Base-by-base conservation (phyloP, 2,888 invertebrate genomes). In the Agrypnus murinus region DNA sequence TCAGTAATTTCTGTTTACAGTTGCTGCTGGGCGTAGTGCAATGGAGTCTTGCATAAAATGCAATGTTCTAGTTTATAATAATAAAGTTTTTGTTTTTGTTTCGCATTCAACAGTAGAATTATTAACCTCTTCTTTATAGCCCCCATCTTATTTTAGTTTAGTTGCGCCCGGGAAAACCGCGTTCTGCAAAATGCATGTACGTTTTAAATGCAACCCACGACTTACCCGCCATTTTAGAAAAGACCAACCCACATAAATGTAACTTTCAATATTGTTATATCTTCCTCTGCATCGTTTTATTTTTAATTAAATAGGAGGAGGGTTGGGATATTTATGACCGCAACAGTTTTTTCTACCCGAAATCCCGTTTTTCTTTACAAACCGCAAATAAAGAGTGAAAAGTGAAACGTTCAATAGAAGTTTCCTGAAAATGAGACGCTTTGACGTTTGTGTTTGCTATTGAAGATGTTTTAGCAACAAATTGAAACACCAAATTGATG, bases 121-220 rank as follows among this genome's bases (percentile, higher is more conserved):
- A 40, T 40, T 40, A 40, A 40, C 40, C n/a, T 40, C 40, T 10
- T 12, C 40, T 40, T 40, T 40, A 40, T 12, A 9, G 53, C 15
- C 55, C 48, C 8, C 14, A 12, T 12, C 36, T 8, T 6, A 15
- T 50, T 6, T 25, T 31, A 50, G 32, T 50, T 32, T n/a, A 50
- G 32, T 14, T 50, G 5, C 17, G 17, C n/a, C 7, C 5, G 32
- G 50, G n/a, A 25, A 25, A 25, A 19, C 19, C 32, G 3, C 17
- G 0, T 7, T 4, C 36, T 32, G 17, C 12, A 58, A 58, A 58
- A 58, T 58, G 58, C 43, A 58, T 31, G 43, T 7, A 6, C 58
- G 58, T 43, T 58, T 57, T 58, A 43, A 58, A 58, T 58, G 58
- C 58, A 58, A 17, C 58, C 10, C 58, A 58, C 58, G 58, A 58